Base-by-base conservation (phyloP, 2,113 vertebrate species). In the Anolis sagrei region DNA sequence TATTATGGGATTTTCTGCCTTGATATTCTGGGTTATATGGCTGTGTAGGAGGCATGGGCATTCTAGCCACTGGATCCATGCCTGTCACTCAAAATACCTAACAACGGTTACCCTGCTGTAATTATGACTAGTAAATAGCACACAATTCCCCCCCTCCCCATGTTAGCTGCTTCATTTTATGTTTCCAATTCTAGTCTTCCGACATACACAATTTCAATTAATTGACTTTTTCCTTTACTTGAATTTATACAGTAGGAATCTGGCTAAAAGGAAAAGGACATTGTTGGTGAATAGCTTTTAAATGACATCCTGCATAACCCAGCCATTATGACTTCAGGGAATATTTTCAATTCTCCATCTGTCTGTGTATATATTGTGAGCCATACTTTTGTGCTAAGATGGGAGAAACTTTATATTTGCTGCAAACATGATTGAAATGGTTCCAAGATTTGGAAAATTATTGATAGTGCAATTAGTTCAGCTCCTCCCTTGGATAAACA, bases 271-370 rank as follows among this genome's bases (percentile, higher is more conserved):
- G 79, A 84, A 68, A n/a, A 88, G 83, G 87, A 80, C 77, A 1
- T 77, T 82, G 70, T 82, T 88, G 87, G 89, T 83, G 89, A 91
- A 91, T 79, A 87, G 89, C 85, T 92, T 92, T 92, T 92, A 92
- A 94, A 88, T 75, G 87, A 83, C 89, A 76, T 34, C 48, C 90
- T 83, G 51, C 68, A 78, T 88, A 93, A 89, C 88, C 75, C 82
- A 89, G 82, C 88, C 82, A 87, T 92, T 93, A 89, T 90, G 86
- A 90, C 89, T 93, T 89, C 0, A 39, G 92, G 92, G 88, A 91
- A 82, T 92, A 76, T 92, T 94, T 95, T 93, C 91, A 92, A 81
- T 93, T 90, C 91, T 0, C 0, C 29, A 2, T 92, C 91, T 90
- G 81, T 90, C 90, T 91, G 88, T 88, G 87, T 85, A 1, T 32